Conservation (phyloP, 2,888 invertebrate species). For the Phengaris alcon region DNA sequence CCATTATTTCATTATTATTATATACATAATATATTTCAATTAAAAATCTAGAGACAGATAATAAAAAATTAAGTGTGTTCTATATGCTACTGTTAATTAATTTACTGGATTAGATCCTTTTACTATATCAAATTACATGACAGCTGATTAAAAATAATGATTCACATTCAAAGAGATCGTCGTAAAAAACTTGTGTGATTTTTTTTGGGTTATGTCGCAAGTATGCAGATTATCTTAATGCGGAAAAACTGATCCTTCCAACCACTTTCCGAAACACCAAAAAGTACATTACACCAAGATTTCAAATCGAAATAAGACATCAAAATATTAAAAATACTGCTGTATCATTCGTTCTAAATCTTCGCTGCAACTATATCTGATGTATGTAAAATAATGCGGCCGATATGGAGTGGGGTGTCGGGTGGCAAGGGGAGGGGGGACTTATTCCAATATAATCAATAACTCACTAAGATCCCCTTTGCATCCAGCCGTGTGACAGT, state of each 20-base stretch:
- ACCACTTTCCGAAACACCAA: background rate
- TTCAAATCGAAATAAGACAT: constrained; percentile 11
- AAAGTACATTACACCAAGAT: background rate
- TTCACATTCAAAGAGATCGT: too few relatives aligned
- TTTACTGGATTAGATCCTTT: too few relatives aligned
- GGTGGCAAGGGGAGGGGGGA: constrained; percentile 54
- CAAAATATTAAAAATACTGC: constrained; percentile 17
- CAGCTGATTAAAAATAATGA: too few relatives aligned
- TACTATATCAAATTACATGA: too few relatives aligned
- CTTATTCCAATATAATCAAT: constrained; percentile 81
- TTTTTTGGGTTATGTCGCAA: background rate
- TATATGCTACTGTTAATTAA: too few relatives aligned
- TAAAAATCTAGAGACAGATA: too few relatives aligned
- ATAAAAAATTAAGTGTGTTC: too few relatives aligned
- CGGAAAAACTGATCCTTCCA: background rate
- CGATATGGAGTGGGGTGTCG: constrained; percentile 68
- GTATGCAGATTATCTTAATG: background rate
- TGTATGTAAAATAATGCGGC: constrained; percentile 79
- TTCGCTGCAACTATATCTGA: constrained; percentile 74
- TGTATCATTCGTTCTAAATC: constrained; percentile 48
- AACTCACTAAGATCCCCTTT: constrained; percentile 80
- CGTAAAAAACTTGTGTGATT: too few relatives aligned
- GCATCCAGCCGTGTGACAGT: constrained; percentile 78
- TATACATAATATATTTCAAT: too few relatives aligned
- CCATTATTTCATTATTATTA: too few relatives aligned